phyloP scores from a whole-genome alignment of 2,888 invertebrate genomes.

The Timema cristinae region DNA sequence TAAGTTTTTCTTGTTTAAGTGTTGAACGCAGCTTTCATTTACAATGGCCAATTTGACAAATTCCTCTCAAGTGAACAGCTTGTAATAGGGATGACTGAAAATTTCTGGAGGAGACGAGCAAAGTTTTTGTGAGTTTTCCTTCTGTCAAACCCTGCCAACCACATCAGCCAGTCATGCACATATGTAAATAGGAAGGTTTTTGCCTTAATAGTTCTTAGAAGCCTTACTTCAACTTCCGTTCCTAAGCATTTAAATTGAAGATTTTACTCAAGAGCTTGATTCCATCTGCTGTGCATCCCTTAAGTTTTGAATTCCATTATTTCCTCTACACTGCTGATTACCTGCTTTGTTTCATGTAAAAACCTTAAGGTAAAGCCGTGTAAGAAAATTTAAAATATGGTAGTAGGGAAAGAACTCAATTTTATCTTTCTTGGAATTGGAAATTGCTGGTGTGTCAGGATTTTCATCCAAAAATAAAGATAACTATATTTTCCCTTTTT shows the following conservation, averaged over 20 bases:
- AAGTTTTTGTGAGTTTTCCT: background rate
- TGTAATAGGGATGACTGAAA: background rate
- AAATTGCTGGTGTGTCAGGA: background rate
- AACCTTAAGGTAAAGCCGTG: background rate
- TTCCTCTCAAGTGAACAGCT: background rate
- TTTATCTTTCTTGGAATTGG: background rate
- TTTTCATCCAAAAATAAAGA: background rate
- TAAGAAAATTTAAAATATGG: background rate
- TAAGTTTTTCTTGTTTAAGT: background rate
- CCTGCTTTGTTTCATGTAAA: background rate
- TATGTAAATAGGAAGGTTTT: background rate
- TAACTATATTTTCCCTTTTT: background rate
- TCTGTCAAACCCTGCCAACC: background rate
- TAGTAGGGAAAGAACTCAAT: background rate
- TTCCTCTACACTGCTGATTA: background rate
- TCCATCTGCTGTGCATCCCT: no score
- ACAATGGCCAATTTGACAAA: background rate
- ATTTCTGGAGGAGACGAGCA: background rate
- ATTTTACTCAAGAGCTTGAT: no score
- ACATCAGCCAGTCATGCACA: background rate
- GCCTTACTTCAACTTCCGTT: no score
- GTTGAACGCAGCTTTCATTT: background rate
- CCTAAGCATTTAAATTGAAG: no score
- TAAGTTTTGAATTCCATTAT: background rate
- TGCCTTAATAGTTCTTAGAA: no score